These are phyloP conservation scores for Coelopa pilipes DNA, from an alignment of 2,888 invertebrate genomes.

Conservation along the genomic window DNA sequence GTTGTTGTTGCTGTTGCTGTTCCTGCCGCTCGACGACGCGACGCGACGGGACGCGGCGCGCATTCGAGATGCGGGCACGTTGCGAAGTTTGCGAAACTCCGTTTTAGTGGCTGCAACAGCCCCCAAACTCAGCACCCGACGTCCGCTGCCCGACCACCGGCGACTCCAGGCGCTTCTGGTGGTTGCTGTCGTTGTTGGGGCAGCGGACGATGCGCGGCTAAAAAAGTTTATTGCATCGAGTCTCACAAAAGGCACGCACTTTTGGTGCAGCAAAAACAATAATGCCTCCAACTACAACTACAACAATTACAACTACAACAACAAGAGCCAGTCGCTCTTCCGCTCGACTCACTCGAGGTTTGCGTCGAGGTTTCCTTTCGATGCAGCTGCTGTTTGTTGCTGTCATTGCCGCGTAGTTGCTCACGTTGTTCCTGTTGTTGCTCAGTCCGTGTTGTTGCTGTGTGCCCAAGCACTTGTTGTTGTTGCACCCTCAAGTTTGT, in stretches of 20 bases:
- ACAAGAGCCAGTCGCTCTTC: conserved; percentile 11
- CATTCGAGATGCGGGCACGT: conserved; percentile 33
- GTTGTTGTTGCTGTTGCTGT: too few species aligned
- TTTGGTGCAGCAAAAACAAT: conserved; percentile 19
- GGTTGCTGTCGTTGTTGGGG: conserved; percentile 5
- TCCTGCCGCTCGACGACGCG: conserved; percentile 7
- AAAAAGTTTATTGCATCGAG: conserved; percentile 24
- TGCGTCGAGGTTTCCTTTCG: conserved; percentile 21
- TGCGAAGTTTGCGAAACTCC: conserved; percentile 36
- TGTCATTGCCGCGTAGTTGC: background rate
- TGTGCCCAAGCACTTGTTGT: too few species aligned
- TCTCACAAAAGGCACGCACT: conserved; percentile 30
- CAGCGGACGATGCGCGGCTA: background rate
- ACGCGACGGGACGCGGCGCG: conserved; percentile 23
- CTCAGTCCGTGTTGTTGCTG: conserved; percentile 18
- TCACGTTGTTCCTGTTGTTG: conserved; percentile 24
- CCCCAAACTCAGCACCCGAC: too few species aligned
- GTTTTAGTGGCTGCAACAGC: conserved; percentile 20
- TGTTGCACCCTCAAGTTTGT: conserved; percentile 10
- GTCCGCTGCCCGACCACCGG: too few species aligned
- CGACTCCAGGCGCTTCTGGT: too few species aligned
- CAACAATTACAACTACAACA: conserved; percentile 6
- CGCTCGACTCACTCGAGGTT: conserved; percentile 24
- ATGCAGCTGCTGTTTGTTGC: background rate
- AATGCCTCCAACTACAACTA: conserved; percentile 6